phyloP scores from a whole-genome alignment of 2,888 invertebrate species.

The Andrena bicolor region DNA sequence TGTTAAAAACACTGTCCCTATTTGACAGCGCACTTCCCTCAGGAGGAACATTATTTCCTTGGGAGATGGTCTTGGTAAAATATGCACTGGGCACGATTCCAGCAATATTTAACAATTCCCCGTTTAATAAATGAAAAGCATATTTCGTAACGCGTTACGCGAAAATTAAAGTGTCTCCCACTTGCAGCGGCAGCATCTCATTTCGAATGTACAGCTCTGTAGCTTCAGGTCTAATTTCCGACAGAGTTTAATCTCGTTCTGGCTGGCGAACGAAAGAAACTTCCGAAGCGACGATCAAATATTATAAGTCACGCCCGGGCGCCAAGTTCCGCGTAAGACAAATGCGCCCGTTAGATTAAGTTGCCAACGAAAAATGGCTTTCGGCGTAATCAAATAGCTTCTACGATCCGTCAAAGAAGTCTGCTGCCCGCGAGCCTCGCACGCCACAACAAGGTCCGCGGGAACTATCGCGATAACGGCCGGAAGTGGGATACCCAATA shows the following conservation, averaged over 20 bases:
- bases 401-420: conserved; percentile 33
- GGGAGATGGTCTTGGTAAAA: conserved; percentile 5
- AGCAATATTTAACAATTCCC: neutral
- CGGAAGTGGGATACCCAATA: conserved; percentile 69
- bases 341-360: conserved; percentile 33
- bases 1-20: neutral
- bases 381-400: conserved; percentile 43
- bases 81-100: neutral
- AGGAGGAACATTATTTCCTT: neutral
- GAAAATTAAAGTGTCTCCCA: conserved; percentile 25
- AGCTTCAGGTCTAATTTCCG: conserved; percentile 39
- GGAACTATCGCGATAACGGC: conserved; percentile 62
- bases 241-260: conserved; percentile 33
- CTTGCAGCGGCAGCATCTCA: neutral
- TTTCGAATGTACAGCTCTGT: conserved; percentile 6
- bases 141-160: neutral
- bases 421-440: conserved; percentile 27
- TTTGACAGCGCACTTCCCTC: neutral
- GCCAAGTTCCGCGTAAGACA: neutral
- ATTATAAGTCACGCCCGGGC: conserved; percentile 5
- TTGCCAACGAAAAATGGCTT: conserved; percentile 42
- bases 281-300: conserved; percentile 29
- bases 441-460: conserved; percentile 43
- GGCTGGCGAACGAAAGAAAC: conserved; percentile 14
- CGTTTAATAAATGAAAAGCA: conserved; percentile 21